These are phyloP conservation scores for Bolinopsis microptera DNA, from an alignment of 37 sponge, comb jelly and placozoan genomes.

Conservation along the genomic window DNA sequence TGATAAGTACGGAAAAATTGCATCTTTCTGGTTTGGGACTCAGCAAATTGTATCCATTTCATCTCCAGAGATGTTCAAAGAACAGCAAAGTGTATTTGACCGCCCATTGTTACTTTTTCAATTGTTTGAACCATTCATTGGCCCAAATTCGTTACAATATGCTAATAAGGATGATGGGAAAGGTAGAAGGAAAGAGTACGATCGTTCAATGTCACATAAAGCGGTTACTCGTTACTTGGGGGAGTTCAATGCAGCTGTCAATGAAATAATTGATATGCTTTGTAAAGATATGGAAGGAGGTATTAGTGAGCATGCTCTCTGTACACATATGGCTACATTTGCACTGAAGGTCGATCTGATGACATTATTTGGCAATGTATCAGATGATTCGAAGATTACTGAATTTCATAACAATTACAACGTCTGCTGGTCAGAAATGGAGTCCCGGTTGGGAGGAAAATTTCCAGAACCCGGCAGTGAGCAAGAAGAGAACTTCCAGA, in stretches of 20 bases:
- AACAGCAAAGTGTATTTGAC: constrained; percentile 69
- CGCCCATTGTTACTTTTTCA: constrained; percentile 69
- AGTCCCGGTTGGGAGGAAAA: constrained; percentile 67
- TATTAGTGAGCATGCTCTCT: not conserved
- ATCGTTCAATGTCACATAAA: constrained; percentile 60
- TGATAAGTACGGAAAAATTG: constrained; percentile 73
- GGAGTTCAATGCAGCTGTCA: not conserved
- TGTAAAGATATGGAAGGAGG: not conserved
- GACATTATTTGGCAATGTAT: constrained; percentile 21
- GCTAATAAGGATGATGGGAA: constrained; percentile 68
- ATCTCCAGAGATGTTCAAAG: constrained; percentile 78
- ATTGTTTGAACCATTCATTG: constrained; percentile 47
- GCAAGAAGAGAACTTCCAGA: constrained; percentile 73
- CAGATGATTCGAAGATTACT: not conserved
- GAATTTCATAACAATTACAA: constrained; percentile 24
- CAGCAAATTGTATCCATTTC: constrained; percentile 78
- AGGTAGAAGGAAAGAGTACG: constrained; percentile 69
- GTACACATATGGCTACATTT: not conserved
- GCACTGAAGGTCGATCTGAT: constrained; percentile 5
- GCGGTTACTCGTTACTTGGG: not conserved
- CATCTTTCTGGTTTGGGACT: constrained; percentile 76
- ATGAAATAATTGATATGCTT: not conserved
- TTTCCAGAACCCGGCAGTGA: constrained; percentile 71
- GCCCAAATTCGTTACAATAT: constrained; percentile 1
- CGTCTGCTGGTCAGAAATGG: constrained; percentile 73